phyloP scores from a whole-genome alignment of 2,113 vertebrate genomes.

The Vulpes ferrilata region DNA sequence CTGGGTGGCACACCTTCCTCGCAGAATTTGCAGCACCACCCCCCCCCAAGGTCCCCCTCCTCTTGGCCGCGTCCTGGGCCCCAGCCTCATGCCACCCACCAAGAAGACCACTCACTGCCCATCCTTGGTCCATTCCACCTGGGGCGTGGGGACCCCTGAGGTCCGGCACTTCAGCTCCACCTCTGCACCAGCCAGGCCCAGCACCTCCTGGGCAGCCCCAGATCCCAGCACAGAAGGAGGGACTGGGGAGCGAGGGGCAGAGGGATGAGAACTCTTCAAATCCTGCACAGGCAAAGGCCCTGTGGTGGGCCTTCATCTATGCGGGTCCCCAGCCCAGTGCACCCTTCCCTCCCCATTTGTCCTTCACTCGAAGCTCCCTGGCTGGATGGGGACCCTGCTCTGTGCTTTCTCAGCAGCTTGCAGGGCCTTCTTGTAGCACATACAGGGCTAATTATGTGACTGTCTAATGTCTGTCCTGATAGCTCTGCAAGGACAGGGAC shows the following conservation, averaged over 20 bases:
- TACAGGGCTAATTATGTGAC: fast-evolving
- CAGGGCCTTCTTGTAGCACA: fast-evolving
- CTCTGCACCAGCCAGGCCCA: conserved; percentile 86
- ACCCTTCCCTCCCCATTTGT: fast-evolving
- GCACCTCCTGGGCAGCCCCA: conserved; percentile 88
- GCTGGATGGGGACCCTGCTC: fast-evolving
- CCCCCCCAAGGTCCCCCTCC: fast-evolving
- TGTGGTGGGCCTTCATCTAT: not conserved
- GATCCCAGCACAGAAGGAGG: conserved; percentile 91
- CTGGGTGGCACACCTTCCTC: fast-evolving
- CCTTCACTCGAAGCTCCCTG: not conserved
- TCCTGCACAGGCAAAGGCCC: not conserved
- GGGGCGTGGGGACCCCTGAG: conserved; percentile 88
- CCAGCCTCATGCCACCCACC: fast-evolving
- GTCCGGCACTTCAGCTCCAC: conserved; percentile 90
- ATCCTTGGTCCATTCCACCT: conserved; percentile 93
- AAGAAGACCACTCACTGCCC: conserved; percentile 88
- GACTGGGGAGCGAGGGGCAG: conserved; percentile 79
- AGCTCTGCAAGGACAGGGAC: not conserved
- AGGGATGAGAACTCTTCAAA: fast-evolving
- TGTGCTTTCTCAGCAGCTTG: not conserved
- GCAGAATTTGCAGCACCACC: not conserved
- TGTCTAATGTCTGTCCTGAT: fast-evolving
- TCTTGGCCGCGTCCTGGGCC: fast-evolving
- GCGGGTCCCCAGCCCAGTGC: too few species aligned